phyloP scores from a whole-genome alignment of 2,888 invertebrate genomes.

The Heliconius ethilla region DNA sequence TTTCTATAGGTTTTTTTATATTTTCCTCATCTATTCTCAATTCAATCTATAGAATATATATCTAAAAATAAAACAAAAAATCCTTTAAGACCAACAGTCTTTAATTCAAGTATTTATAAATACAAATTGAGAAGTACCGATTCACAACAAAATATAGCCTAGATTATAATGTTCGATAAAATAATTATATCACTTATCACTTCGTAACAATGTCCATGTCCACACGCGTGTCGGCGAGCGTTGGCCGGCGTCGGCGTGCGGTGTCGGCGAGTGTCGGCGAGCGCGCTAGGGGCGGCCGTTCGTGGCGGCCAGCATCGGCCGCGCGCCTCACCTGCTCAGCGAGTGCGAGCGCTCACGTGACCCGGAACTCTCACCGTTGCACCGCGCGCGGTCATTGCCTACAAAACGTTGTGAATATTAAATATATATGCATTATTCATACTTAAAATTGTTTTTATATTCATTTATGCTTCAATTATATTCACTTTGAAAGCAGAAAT shows the following conservation, averaged over 20 bases:
- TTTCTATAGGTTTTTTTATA: too few relatives aligned
- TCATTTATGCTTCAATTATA: background rate
- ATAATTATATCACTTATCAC: slow-evolving; percentile 78
- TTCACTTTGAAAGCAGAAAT: background rate
- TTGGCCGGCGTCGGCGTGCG: slow-evolving; percentile 29
- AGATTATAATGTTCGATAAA: slow-evolving; percentile 71
- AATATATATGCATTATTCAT: background rate
- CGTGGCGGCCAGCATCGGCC: slow-evolving; percentile 39
- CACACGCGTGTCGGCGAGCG: slow-evolving; percentile 41
- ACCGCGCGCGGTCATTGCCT: slow-evolving; percentile 77
- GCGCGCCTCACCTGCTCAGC: slow-evolving; percentile 85
- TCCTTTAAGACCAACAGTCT: slow-evolving; percentile 74
- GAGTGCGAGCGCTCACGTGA: slow-evolving; percentile 82
- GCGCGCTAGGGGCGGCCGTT: slow-evolving; percentile 44
- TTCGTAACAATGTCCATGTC: slow-evolving; percentile 72
- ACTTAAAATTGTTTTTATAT: background rate
- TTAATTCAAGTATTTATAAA: slow-evolving; percentile 80
- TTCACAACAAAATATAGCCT: slow-evolving; percentile 80
- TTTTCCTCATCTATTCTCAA: too few relatives aligned
- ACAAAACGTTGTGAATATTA: slow-evolving; percentile 41
- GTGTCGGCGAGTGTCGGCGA: slow-evolving; percentile 30
- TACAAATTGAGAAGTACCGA: slow-evolving; percentile 81
- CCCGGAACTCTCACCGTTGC: slow-evolving; percentile 66
- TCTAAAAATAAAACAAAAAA: slow-evolving; percentile 52
- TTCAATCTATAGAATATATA: slow-evolving; percentile 35